Conservation (phyloP, 2,888 invertebrate genomes). For the Quadriops clusia region DNA sequence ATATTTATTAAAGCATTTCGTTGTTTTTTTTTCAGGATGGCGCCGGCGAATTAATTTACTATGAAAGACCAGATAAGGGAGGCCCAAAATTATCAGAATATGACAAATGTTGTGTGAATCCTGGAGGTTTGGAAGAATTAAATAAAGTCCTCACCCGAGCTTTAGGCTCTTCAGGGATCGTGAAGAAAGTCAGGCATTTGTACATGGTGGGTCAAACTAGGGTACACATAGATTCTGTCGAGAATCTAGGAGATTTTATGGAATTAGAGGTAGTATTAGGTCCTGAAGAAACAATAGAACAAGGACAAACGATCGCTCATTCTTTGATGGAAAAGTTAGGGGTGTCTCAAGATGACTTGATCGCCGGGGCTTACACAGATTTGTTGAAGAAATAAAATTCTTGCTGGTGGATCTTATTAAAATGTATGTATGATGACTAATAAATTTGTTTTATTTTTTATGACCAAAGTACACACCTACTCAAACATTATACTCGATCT, state of each 20-base stretch:
- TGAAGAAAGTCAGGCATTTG: conserved; percentile 64
- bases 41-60: conserved; percentile 61
- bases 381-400: conserved; percentile 39
- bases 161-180: conserved; percentile 59
- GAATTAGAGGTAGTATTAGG: conserved; percentile 71
- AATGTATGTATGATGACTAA: too few relatives aligned
- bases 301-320: conserved; percentile 59
- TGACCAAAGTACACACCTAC: too few relatives aligned
- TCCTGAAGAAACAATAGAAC: conserved; percentile 51
- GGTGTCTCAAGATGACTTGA: conserved; percentile 48
- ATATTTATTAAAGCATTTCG: too few relatives aligned
- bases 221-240: conserved; percentile 79
- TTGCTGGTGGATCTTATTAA: too few relatives aligned
- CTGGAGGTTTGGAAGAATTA: conserved; percentile 41
- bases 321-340: conserved; percentile 55
- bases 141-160: conserved; percentile 43
- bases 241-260: conserved; percentile 66
- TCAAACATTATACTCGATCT: too few relatives aligned
- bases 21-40: conserved; percentile 44
- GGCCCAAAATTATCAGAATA: conserved; percentile 76
- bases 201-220: conserved; percentile 74
- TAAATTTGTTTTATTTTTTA: too few relatives aligned
- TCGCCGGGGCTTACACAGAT: conserved; percentile 69
- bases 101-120: conserved; percentile 45
- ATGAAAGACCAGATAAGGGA: conserved; percentile 59